Evolutionary conservation across 2,888 invertebrate species (phyloP), one percentile per base, ranked within the genome.

Genomic region (Dryobota labecula): DNA sequence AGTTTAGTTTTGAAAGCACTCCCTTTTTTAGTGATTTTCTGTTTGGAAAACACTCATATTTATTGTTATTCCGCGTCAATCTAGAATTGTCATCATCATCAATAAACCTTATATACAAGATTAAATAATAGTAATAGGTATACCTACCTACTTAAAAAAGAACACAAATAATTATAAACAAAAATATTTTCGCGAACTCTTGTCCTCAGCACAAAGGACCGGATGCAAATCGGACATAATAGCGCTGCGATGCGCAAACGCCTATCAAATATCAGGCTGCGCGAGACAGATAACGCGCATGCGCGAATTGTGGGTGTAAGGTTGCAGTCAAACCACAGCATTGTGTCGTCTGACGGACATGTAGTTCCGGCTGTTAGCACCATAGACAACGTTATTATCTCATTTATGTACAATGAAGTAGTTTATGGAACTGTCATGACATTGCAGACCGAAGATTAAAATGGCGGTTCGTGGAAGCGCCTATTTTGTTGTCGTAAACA

Each of bases 281-380:
- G 60, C 76, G 78, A 69, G 89, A 90, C 88, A 89, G 89, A 87
- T 87, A 89, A 82, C 82, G 71, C 81, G 78, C 62, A 72, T 77
- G 75, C 84, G 82, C 70, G 69, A 72, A 56, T 65, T 60, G 90
- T 88, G 89, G 90, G 94, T 94, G 92, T 94, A 87, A 79, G 85
- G 89, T 94, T 95, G 90, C 95, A 93, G 89, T 92, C 90, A 91
- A 91, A 93, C 93, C 92, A 82, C 88, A 81, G 85, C 85, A 92
- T 94, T 94, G 82, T 85, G 70, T 79, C 76, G 76, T 83, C 76
- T 76, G 84, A 87, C 91, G 90, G 91, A 92, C 92, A 90, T 87
- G 89, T 91, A 91, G 92, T 94, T 95, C 94, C 94, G 94, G 93
- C 86, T 86, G 80, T 73, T 72, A 70, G 63, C 62, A 33, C 65